These are phyloP conservation scores for Lepeophtheirus salmonis DNA, from an alignment of 1,140 invertebrate genomes.

Conservation along the genomic window DNA sequence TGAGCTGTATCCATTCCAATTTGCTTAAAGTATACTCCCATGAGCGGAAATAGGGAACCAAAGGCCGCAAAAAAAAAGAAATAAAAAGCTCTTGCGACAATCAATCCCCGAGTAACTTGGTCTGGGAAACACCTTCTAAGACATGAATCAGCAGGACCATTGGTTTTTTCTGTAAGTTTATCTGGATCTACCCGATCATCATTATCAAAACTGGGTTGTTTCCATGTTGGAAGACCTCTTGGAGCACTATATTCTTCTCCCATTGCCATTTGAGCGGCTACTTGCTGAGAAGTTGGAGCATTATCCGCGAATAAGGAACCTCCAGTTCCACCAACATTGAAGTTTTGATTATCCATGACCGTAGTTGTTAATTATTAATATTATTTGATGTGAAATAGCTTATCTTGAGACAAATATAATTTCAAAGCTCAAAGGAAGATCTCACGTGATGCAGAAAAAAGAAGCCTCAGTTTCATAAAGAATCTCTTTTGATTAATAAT, in stretches of 20 bases:
- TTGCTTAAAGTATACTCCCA: slow-evolving; percentile 88
- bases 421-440: no score
- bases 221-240: slow-evolving; percentile 6
- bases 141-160: not conserved
- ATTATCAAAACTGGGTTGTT: slow-evolving; percentile 15
- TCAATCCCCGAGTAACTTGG: slow-evolving; percentile 61
- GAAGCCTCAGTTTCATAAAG: no score
- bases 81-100: slow-evolving; percentile 89
- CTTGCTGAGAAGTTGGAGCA: not conserved
- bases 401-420: no score
- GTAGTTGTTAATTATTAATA: no score
- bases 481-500: no score
- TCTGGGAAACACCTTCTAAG: slow-evolving; percentile 38
- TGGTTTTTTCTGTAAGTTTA: not conserved
- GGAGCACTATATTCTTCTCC: slow-evolving; percentile 12
- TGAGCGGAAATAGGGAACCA: slow-evolving; percentile 86
- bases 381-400: no score
- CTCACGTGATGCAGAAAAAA: no score
- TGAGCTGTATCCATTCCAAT: slow-evolving; percentile 94
- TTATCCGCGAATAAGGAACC: slow-evolving; percentile 2
- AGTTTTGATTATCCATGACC: slow-evolving; percentile 4
- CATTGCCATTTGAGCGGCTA: not conserved
- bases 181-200: slow-evolving; percentile 6
- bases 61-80: slow-evolving; percentile 99
- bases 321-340: slow-evolving; percentile 2